phyloP scores from a whole-genome alignment of 2,797 vertebrate genomes.

The Poeciliopsis presidionis region DNA sequence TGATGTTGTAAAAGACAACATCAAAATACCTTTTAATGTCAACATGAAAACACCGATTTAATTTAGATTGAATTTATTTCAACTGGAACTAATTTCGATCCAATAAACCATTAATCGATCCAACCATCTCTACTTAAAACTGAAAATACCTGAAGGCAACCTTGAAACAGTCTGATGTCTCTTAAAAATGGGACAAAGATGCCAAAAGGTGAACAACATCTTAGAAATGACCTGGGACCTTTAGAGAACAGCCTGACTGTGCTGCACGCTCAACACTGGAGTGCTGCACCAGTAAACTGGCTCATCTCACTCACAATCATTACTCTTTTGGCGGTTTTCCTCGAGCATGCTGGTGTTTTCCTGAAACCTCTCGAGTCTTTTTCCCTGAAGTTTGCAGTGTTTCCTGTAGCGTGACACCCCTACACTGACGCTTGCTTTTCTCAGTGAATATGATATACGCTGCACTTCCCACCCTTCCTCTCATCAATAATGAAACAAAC shows the following conservation, averaged over 20 bases:
- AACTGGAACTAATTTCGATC: no score
- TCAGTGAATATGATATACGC: slow-evolving; percentile 70
- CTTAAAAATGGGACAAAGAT: slow-evolving; percentile 39
- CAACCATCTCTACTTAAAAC: background rate
- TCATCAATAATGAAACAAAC: slow-evolving; percentile 80
- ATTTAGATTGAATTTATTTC: no score
- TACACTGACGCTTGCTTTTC: slow-evolving; percentile 33
- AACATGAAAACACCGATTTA: no score
- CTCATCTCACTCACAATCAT: slow-evolving; percentile 4
- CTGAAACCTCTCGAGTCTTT: slow-evolving; percentile 49
- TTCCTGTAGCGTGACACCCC: slow-evolving; percentile 65
- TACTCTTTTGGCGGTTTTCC: slow-evolving; percentile 24
- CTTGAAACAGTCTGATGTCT: slow-evolving; percentile 53
- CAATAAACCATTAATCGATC: no score
- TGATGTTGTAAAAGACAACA: no score
- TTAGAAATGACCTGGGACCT: slow-evolving; percentile 30
- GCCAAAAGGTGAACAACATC: slow-evolving; percentile 46
- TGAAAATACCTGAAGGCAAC: background rate
- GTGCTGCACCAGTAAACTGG: slow-evolving; percentile 20
- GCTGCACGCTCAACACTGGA: slow-evolving; percentile 41
- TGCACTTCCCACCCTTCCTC: slow-evolving; percentile 57
- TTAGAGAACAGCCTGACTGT: slow-evolving; percentile 54
- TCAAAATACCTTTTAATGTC: no score
- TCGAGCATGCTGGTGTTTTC: slow-evolving; percentile 44
- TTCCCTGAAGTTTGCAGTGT: slow-evolving; percentile 57